Conservation (phyloP, 2,113 vertebrate species). For the Nycticebus coucang region DNA sequence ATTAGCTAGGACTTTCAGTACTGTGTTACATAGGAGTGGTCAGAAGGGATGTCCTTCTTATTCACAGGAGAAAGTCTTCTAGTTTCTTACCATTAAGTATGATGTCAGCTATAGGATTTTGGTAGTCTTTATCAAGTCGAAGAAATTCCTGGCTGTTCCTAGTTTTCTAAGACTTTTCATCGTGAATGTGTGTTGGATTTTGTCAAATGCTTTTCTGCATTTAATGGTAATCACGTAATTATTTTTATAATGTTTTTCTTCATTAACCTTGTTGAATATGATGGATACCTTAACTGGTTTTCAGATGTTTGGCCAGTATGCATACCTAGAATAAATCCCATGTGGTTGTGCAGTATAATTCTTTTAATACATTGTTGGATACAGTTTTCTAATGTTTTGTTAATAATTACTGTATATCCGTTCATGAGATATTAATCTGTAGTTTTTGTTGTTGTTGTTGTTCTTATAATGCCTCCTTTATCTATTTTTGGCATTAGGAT, state of each 20-base stretch:
- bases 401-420: background rate
- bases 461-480: background rate
- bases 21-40: background rate
- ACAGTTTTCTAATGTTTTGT: background rate
- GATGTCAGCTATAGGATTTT: background rate
- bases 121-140: background rate
- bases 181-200: background rate
- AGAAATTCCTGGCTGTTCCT: background rate
- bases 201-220: background rate
- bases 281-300: background rate
- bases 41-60: background rate
- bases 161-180: background rate
- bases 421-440: background rate
- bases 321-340: background rate
- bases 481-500: background rate
- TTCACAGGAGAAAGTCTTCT: background rate
- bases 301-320: background rate
- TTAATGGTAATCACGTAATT: background rate
- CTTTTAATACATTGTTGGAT: background rate
- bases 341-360: background rate
- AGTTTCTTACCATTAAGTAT: background rate
- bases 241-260: background rate
- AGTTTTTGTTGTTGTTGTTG: background rate
- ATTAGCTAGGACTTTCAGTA: background rate
- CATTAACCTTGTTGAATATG: background rate